These are phyloP conservation scores for Spea multiplicata DNA, from an alignment of 2,113 vertebrate species.

Conservation along the genomic window DNA sequence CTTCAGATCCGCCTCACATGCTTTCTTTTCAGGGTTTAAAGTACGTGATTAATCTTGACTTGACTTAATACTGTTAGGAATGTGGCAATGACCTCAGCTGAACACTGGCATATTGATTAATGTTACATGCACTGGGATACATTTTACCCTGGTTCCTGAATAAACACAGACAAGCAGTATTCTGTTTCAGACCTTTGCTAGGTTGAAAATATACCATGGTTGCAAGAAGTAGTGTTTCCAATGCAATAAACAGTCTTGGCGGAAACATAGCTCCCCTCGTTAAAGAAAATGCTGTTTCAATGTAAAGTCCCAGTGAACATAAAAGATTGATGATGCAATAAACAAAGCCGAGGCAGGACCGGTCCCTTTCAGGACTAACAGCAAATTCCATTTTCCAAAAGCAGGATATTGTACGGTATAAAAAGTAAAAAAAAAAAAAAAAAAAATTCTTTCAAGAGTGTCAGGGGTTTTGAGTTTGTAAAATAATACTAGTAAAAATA, in stretches of 20 bases:
- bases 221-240: slow-evolving; percentile 72
- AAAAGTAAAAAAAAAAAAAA: background rate
- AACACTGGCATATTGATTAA: slow-evolving; percentile 75
- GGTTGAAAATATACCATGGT: slow-evolving; percentile 65
- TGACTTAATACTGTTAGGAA: slow-evolving; percentile 70
- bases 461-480: background rate
- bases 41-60: slow-evolving; percentile 76
- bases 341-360: slow-evolving; percentile 71
- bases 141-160: slow-evolving; percentile 63
- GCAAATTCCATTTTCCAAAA: slow-evolving; percentile 64
- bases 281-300: slow-evolving; percentile 77
- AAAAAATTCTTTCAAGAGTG: background rate
- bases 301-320: slow-evolving; percentile 70
- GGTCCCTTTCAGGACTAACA: slow-evolving; percentile 62
- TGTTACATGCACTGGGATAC: slow-evolving; percentile 70
- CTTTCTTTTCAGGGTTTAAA: slow-evolving; percentile 67
- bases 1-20: slow-evolving; percentile 68
- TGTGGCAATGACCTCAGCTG: slow-evolving; percentile 75
- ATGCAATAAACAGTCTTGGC: slow-evolving; percentile 70
- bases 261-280: slow-evolving; percentile 66
- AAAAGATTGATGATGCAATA: slow-evolving; percentile 77
- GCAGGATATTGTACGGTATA: slow-evolving; percentile 38
- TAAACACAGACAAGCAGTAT: slow-evolving; percentile 73
- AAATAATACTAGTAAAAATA: slow-evolving; percentile 56
- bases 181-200: slow-evolving; percentile 71